Percentiles rank a stretch among this genome's conserved stretches.
These are phyloP conservation scores for Tricholauxania praeusta DNA, from an alignment of 2,888 invertebrate genomes.

Conservation along the genomic window DNA sequence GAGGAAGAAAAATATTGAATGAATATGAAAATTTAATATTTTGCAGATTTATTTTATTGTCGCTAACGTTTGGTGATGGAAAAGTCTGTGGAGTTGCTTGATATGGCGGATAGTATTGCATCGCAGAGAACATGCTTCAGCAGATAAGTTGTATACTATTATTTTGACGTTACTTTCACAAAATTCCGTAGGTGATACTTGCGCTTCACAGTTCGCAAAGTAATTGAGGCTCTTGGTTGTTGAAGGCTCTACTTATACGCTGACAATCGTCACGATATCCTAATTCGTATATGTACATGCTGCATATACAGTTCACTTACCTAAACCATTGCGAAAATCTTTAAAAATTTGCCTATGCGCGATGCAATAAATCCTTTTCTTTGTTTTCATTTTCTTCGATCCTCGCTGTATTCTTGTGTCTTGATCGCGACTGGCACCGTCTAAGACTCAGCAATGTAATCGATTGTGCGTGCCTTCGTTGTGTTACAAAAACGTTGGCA, in stretches of 20 bases:
- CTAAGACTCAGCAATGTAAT: background rate
- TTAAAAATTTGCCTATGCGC: constrained; percentile 55
- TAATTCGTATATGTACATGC: too few species aligned
- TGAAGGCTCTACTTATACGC: too few species aligned
- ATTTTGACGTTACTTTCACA: too few species aligned
- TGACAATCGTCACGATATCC: too few species aligned
- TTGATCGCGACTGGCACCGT: constrained; percentile 7
- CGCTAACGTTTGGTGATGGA: constrained; percentile 19
- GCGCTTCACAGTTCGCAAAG: too few species aligned
- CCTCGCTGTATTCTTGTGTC: background rate
- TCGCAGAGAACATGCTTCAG: constrained; percentile 31
- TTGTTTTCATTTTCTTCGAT: constrained; percentile 40
- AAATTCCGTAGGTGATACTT: too few species aligned
- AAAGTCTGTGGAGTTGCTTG: constrained; percentile 14
- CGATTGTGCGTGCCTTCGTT: constrained; percentile 5
- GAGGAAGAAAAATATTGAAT: constrained; percentile 21
- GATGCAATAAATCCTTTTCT: constrained; percentile 55
- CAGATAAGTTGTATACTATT: too few species aligned
- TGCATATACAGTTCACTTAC: background rate
- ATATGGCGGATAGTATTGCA: constrained; percentile 37
- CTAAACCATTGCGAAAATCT: constrained; percentile 34
- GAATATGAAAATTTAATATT: background rate
- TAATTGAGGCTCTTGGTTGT: too few species aligned
- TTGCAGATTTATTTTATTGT: constrained; percentile 36
- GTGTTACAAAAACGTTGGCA: constrained; percentile 12